A percentile compares a stretch with the other conserved stretches of the same genome.
Conservation (phyloP, 2,888 invertebrate species). For the Caenorhabditis sp. region DNA sequence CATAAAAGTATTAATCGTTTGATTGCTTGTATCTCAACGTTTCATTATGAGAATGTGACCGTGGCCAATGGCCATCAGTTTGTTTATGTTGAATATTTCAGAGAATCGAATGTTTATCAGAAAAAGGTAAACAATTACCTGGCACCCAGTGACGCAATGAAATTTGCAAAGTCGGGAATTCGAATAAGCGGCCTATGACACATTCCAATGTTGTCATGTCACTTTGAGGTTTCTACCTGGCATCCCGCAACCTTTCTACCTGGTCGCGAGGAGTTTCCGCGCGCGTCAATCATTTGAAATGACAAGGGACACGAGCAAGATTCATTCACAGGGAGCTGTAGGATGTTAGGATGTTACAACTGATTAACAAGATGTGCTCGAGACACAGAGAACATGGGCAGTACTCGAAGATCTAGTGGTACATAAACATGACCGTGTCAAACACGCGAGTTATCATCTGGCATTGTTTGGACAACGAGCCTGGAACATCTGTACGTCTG, state of each 20-base stretch:
- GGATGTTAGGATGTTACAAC: constrained; percentile 12
- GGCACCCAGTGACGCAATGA: not conserved
- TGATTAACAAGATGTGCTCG: constrained; percentile 29
- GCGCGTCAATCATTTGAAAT: constrained; percentile 50
- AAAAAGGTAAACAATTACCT: constrained; percentile 17
- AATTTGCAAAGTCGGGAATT: constrained; percentile 16
- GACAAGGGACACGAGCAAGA: constrained; percentile 48
- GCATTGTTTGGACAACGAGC: constrained; percentile 51
- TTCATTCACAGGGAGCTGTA: constrained; percentile 47
- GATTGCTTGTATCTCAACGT: constrained; percentile 57
- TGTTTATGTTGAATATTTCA: constrained; percentile 4
- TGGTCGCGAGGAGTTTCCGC: constrained; percentile 13
- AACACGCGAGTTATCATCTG: constrained; percentile 51
- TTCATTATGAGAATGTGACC: constrained; percentile 45
- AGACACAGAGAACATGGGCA: constrained; percentile 13
- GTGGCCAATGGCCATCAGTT: not conserved
- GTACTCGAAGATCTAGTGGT: constrained; percentile 26
- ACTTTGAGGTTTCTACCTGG: constrained; percentile 59
- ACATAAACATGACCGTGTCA: constrained; percentile 62
- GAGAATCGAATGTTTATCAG: not conserved
- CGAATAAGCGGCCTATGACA: constrained; percentile 36
- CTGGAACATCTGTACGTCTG: constrained; percentile 52
- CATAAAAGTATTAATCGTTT: constrained; percentile 40
- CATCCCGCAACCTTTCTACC: too few relatives aligned
- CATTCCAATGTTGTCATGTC: constrained; percentile 62